Conservation (phyloP, 1,140 invertebrate genomes). For the Aricia agestis region DNA sequence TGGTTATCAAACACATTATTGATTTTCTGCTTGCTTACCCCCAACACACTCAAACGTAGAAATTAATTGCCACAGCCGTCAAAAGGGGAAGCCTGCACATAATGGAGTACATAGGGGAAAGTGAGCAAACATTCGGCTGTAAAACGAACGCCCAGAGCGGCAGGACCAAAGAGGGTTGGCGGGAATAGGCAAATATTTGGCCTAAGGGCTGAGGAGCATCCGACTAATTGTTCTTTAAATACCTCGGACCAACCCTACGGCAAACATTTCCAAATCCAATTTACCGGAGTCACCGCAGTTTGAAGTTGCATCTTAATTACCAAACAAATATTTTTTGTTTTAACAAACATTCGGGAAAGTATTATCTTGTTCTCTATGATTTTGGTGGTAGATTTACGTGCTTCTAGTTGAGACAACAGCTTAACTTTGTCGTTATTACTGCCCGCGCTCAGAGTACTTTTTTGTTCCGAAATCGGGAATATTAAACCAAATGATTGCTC, state of each 20-base stretch:
- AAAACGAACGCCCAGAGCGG: conserved; percentile 64
- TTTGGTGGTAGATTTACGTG: neutral
- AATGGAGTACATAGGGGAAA: conserved; percentile 49
- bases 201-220: conserved; percentile 65
- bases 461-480: too few species aligned
- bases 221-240: conserved; percentile 75
- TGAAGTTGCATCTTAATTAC: conserved; percentile 38
- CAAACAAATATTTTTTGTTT: conserved; percentile 45
- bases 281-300: conserved; percentile 47
- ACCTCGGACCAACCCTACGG: conserved; percentile 55
- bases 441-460: too few species aligned
- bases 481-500: too few species aligned
- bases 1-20: conserved; percentile 18
- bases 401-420: neutral
- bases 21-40: conserved; percentile 22
- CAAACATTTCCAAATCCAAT: conserved; percentile 68
- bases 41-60: conserved; percentile 29
- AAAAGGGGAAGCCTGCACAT: conserved; percentile 46
- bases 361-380: conserved; percentile 25
- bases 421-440: too few species aligned
- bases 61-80: conserved; percentile 42
- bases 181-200: conserved; percentile 71
- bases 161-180: conserved; percentile 65
- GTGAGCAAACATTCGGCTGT: conserved; percentile 61
- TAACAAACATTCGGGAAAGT: conserved; percentile 33